phyloP scores from a whole-genome alignment of 2,888 invertebrate species.

The Ecliptopera silaceata region DNA sequence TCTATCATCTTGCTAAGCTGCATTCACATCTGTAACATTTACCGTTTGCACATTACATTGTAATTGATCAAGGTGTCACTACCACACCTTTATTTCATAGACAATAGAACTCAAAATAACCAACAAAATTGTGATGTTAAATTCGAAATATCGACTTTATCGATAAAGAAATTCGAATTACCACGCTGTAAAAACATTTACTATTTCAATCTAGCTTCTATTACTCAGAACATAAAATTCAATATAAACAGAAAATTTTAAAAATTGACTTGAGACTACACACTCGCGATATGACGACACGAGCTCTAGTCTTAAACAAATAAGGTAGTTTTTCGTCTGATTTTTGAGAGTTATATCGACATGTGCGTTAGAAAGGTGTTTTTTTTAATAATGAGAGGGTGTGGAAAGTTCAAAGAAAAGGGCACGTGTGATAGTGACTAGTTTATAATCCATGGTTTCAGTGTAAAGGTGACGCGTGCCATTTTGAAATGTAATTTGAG shows the following conservation, averaged over 20 bases:
- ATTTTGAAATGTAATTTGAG: conserved; percentile 8
- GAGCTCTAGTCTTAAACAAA: not conserved
- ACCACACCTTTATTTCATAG: not conserved
- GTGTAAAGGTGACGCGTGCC: conserved; percentile 26
- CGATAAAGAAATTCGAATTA: not conserved
- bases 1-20: conserved; percentile 21
- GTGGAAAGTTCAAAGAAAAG: conserved; percentile 24
- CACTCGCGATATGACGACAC: not conserved
- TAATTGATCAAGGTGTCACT: conserved; percentile 16
- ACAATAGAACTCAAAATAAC: not conserved
- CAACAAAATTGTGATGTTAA: not conserved
- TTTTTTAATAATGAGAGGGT: conserved; percentile 14
- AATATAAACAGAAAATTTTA: not conserved
- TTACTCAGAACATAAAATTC: not conserved
- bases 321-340: conserved; percentile 1
- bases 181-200: not conserved
- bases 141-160: not conserved
- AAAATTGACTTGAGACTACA: not conserved
- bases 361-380: conserved; percentile 22
- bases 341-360: not conserved
- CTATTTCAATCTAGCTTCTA: not conserved
- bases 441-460: not conserved
- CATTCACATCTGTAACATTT: conserved; percentile 12
- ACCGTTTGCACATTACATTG: conserved; percentile 7
- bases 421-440: conserved; percentile 10